These are phyloP conservation scores for Hassar affinis DNA, from an alignment of 2,113 vertebrate species.

Conservation along the genomic window DNA sequence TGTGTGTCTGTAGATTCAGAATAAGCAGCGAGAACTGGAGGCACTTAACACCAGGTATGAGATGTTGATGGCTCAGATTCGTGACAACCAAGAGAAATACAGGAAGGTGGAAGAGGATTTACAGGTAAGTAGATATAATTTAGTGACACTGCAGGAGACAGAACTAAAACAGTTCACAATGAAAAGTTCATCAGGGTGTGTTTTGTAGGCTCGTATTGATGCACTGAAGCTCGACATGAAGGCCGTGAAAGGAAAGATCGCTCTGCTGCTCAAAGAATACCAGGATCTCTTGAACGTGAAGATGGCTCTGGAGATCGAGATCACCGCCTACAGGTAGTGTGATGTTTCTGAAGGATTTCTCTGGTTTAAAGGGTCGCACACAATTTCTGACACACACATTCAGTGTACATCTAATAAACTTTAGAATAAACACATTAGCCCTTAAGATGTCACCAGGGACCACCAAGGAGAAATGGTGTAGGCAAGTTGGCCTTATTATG, in stretches of 20 bases:
- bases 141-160: not conserved
- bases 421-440: not conserved
- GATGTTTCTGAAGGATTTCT: not conserved
- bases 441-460: not conserved
- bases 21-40: slow-evolving; percentile 69
- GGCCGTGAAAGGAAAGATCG: slow-evolving; percentile 70
- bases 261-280: slow-evolving; percentile 72
- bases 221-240: slow-evolving; percentile 60
- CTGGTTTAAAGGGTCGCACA: not conserved
- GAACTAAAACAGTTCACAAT: not conserved
- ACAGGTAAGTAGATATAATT: slow-evolving; percentile 51
- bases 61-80: slow-evolving; percentile 63
- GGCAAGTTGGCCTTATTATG: no score
- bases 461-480: no score
- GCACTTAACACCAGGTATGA: slow-evolving; percentile 69
- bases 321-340: slow-evolving; percentile 74
- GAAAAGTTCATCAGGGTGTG: no score
- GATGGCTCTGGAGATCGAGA: slow-evolving; percentile 78
- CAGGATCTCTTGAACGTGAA: slow-evolving; percentile 75
- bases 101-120: slow-evolving; percentile 57
- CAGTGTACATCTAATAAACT: no score
- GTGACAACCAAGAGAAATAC: slow-evolving; percentile 60
- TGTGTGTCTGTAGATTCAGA: slow-evolving; percentile 61
- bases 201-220: slow-evolving; percentile 59
- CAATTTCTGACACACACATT: not conserved